Percentiles rank a stretch among this genome's conserved stretches.
These are phyloP conservation scores for Mionectes olivaceus DNA, from an alignment of 2,797 vertebrate species.

Conservation along the genomic window DNA sequence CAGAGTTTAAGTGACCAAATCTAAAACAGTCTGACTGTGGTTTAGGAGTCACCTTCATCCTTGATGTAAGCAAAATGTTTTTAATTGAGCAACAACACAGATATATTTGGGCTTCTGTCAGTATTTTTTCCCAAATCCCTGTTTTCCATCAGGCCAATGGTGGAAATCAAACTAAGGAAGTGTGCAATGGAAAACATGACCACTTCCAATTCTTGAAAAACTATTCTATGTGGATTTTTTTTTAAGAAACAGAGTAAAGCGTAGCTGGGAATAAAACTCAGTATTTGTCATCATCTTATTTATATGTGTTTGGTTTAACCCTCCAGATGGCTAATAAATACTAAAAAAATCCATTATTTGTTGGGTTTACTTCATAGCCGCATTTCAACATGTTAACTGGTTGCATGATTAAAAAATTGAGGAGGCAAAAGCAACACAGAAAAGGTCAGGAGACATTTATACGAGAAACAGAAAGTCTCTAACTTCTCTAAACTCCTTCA, in stretches of 20 bases:
- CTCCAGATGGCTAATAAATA: neutral
- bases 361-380: neutral
- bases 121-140: neutral
- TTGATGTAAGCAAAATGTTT: neutral
- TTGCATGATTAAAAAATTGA: neutral
- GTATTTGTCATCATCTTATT: neutral
- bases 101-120: neutral
- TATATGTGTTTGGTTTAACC: neutral
- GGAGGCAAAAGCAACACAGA: neutral
- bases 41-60: neutral
- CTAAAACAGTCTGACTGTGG: neutral
- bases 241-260: too few relatives aligned
- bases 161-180: neutral
- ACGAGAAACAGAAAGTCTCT: neutral
- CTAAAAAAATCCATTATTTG: neutral
- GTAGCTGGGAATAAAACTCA: neutral
- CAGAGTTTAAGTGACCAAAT: neutral
- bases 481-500: neutral
- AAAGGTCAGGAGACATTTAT: neutral
- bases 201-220: too few relatives aligned
- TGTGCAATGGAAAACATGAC: neutral
- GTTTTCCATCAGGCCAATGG: neutral
- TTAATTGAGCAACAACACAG: neutral
- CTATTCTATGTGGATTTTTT: too few relatives aligned
- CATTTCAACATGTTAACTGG: neutral